Conservation (phyloP, 2,113 vertebrate species). For the Ramphastos sulfuratus region DNA sequence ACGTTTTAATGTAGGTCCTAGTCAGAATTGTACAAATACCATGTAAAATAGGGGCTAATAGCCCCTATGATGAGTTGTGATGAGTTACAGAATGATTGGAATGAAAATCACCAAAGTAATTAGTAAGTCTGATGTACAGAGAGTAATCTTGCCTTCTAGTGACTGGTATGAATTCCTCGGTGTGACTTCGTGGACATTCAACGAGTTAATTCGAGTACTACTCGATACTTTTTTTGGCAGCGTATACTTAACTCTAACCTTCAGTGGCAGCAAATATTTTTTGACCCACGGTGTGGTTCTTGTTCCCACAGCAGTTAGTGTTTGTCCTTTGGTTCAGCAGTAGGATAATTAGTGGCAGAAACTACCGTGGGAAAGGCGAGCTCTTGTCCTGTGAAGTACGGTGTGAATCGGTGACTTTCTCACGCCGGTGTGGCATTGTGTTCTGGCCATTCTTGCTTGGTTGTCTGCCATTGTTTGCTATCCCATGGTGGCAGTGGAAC, state of each 20-base stretch:
- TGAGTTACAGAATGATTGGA: not conserved
- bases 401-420: constrained; percentile 76
- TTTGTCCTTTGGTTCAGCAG: constrained; percentile 72
- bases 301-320: constrained; percentile 79
- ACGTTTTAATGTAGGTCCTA: not conserved
- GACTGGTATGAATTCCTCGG: not conserved
- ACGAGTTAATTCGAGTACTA: not conserved
- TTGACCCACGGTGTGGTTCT: constrained; percentile 46
- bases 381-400: constrained; percentile 30
- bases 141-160: not conserved
- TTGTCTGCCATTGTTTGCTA: constrained; percentile 76
- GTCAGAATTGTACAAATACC: not conserved
- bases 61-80: fast-evolving
- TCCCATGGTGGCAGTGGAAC: constrained; percentile 77
- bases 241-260: constrained; percentile 60
- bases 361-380: constrained; percentile 82
- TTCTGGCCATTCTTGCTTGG: constrained; percentile 74
- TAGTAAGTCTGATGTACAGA: fast-evolving
- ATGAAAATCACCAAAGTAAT: fast-evolving
- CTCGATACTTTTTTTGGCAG: constrained; percentile 40
- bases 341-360: constrained; percentile 68
- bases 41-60: not conserved
- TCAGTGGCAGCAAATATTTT: constrained; percentile 51
- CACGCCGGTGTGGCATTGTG: constrained; percentile 77
- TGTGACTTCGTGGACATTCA: not conserved